Base-by-base conservation (phyloP, 2,888 invertebrate species). In the Hybos culiciformis region DNA sequence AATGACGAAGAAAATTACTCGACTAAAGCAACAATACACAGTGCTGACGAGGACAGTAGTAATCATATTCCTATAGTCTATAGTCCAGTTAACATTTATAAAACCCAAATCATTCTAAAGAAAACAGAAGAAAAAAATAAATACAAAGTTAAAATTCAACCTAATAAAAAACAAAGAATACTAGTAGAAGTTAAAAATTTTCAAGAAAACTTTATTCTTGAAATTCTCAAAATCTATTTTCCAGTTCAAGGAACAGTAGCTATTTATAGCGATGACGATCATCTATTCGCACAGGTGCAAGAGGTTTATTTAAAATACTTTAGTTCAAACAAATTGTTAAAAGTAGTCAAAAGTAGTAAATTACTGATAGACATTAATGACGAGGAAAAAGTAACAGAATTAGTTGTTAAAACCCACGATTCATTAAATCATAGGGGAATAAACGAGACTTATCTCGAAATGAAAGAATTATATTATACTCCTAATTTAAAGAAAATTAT, bases 51-150 rank as follows among this genome's bases (percentile, higher is more conserved):
- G 11, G 43, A 39, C 20, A 39, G 26, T n/a, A n/a, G 26, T 19
- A 26, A 39, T 20, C 29, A 39, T 14, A 43, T 43, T 19, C 36
- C 36, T 11, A 43, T 43, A n/a, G 29, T 23, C 15, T 19, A 43
- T 15, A 18, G 26, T 9, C 41, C 43, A n/a, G n/a, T 42, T 4
- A 42, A 43, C 14, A 3, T 41, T 5, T 46, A 24, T 14, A 46
- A 46, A 43, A 43, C 41, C 5, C 43, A 46, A 41, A 37, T 46
- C 19, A 43, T 41, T 18, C 14, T 46, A n/a, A 43, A 43, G 33
- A 43, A 15, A 11, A 41, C 36, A n/a, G 9, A 40, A 5, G 37
- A 19, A n/a, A 4, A 2, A 39, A 6, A 33, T 18, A n/a, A 41
- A 36, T 31, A 43, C 42, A 21, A 43, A 43, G 24, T 3, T 38